These are phyloP conservation scores for Bathynomus jamesi DNA, from an alignment of 1,140 invertebrate species.

Conservation along the genomic window DNA sequence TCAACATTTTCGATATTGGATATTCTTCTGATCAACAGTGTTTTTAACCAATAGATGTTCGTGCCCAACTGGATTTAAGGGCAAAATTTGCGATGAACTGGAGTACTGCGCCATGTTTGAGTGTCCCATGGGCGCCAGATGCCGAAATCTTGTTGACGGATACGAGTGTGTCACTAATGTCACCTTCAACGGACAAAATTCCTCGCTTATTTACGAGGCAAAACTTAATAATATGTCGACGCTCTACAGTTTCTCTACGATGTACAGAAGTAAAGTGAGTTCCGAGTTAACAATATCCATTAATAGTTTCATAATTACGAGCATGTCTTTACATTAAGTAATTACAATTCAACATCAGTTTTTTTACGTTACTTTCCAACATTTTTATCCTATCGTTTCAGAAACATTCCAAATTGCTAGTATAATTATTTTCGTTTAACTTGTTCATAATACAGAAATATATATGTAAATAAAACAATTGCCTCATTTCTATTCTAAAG, in stretches of 20 bases:
- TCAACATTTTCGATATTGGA: too few relatives aligned
- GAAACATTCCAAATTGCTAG: too few relatives aligned
- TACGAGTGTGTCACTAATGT: conserved; percentile 87
- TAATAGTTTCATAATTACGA: too few relatives aligned
- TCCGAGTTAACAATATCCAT: background rate
- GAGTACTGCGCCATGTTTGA: conserved; percentile 76
- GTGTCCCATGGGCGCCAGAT: conserved; percentile 72
- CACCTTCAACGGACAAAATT: conserved; percentile 63
- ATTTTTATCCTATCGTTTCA: too few relatives aligned
- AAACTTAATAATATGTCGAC: conserved; percentile 15
- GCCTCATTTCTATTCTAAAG: too few relatives aligned
- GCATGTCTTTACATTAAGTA: too few relatives aligned
- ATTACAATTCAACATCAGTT: too few relatives aligned
- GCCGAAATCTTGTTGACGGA: conserved; percentile 78
- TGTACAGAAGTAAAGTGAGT: conserved; percentile 25
- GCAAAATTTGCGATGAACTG: conserved; percentile 82
- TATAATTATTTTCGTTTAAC: too few relatives aligned
- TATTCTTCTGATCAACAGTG: too few relatives aligned
- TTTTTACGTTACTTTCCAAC: too few relatives aligned
- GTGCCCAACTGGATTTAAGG: conserved; percentile 81
- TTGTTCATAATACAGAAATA: too few relatives aligned
- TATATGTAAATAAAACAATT: too few relatives aligned
- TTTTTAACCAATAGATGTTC: conserved; percentile 60
- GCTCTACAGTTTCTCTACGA: conserved; percentile 16
- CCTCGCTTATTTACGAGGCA: conserved; percentile 36